phyloP scores from a whole-genome alignment of 2,113 vertebrate species.

The Callithrix jacchus region DNA sequence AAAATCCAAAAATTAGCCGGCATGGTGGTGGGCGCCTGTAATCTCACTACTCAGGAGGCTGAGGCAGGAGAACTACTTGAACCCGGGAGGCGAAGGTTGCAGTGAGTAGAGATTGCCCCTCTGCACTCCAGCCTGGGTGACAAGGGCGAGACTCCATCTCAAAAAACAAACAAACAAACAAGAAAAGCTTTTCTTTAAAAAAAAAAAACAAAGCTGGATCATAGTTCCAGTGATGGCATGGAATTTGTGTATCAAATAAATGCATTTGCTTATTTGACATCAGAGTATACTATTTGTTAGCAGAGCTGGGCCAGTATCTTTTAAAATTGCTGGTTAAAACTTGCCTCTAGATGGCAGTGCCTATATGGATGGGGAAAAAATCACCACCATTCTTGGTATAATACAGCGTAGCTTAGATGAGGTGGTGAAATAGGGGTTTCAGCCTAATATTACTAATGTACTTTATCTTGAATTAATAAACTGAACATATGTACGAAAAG shows the following conservation, averaged over 20 bases:
- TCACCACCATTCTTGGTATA: background rate
- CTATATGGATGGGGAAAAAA: background rate
- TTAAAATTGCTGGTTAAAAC: background rate
- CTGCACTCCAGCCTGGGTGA: too few relatives aligned
- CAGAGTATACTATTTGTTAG: background rate
- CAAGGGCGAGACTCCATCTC: too few relatives aligned
- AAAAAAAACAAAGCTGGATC: background rate
- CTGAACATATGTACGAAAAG: background rate
- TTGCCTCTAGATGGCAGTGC: slow-evolving; percentile 66
- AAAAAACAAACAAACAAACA: too few relatives aligned
- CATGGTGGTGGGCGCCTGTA: too few relatives aligned
- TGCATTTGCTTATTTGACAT: background rate
- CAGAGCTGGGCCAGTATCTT: background rate
- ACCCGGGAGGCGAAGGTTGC: too few relatives aligned
- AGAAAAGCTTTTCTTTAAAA: background rate
- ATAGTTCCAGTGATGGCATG: background rate
- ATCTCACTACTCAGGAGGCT: too few relatives aligned
- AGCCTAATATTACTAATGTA: background rate
- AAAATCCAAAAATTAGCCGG: too few relatives aligned
- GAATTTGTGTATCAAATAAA: background rate
- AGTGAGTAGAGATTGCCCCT: too few relatives aligned
- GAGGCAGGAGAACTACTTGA: too few relatives aligned
- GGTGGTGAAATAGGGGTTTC: background rate
- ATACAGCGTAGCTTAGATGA: background rate
- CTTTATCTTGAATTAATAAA: background rate